These are phyloP conservation scores for Rousettus leschenaultii DNA, from an alignment of 2,113 vertebrate species.

Conservation along the genomic window DNA sequence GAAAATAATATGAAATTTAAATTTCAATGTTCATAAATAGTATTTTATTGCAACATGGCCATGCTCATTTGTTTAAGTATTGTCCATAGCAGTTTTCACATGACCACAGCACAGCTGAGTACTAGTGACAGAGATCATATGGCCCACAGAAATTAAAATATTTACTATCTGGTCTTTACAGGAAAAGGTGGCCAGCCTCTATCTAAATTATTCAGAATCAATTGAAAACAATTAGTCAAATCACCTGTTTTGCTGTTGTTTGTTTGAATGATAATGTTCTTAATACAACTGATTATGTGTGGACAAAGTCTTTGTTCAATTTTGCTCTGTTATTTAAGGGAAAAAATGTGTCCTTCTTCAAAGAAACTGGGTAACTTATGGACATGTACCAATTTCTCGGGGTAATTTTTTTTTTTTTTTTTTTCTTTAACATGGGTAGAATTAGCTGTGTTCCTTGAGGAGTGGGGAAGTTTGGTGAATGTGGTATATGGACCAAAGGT, in stretches of 20 bases:
- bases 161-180: not conserved
- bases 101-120: not conserved
- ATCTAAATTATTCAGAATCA: not conserved
- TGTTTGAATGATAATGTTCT: not conserved
- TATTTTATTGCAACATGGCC: not conserved
- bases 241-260: not conserved
- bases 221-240: not conserved
- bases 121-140: not conserved
- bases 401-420: not conserved
- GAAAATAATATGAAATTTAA: not conserved
- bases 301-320: not conserved
- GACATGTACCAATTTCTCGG: not conserved
- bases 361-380: not conserved
- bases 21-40: not conserved
- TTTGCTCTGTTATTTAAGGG: not conserved
- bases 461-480: not conserved
- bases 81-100: not conserved
- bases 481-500: not conserved
- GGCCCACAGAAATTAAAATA: not conserved
- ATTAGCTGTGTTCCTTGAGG: not conserved
- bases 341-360: not conserved
- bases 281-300: not conserved
- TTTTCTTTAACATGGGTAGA: not conserved
- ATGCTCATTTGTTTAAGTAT: not conserved
- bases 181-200: not conserved